These are phyloP conservation scores for Hystrix cristata DNA, from an alignment of 2,113 vertebrate species.

Conservation along the genomic window DNA sequence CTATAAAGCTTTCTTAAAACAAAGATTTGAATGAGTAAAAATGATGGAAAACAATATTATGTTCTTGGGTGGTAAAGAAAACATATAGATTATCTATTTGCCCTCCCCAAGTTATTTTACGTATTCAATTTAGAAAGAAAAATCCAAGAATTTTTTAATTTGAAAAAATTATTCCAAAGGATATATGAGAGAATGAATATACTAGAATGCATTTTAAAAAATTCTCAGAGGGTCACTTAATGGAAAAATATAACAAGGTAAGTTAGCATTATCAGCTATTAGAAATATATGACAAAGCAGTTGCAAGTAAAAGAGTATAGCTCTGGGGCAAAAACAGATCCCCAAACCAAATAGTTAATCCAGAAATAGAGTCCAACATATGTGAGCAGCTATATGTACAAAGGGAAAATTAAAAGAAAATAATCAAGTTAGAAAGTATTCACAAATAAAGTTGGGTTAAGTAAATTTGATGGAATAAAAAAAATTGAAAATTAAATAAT, in stretches of 20 bases:
- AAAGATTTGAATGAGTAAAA: not conserved
- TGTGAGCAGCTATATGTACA: not conserved
- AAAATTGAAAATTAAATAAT: not conserved
- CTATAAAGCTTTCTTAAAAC: not conserved
- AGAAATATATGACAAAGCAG: slow-evolving; percentile 9
- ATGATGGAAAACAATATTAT: not conserved
- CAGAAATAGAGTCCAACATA: not conserved
- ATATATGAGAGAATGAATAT: not conserved
- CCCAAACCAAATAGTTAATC: not conserved
- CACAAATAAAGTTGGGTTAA: not conserved
- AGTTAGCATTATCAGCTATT: not conserved
- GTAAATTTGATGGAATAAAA: not conserved
- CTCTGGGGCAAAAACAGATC: not conserved
- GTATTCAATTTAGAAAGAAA: slow-evolving; percentile 50
- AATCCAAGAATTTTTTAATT: slow-evolving; percentile 36
- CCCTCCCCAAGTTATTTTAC: not conserved
- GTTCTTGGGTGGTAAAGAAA: not conserved
- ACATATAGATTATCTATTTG: not conserved
- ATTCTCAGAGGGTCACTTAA: slow-evolving; percentile 21
- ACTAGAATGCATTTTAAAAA: not conserved
- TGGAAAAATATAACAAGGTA: slow-evolving; percentile 22
- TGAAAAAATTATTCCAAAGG: slow-evolving; percentile 30
- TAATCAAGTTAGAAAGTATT: slow-evolving; percentile 19
- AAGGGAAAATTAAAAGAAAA: not conserved
- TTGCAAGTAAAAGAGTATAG: not conserved